phyloP scores from a whole-genome alignment of 2,113 vertebrate species.

The Mesoclemmys tuberculata region DNA sequence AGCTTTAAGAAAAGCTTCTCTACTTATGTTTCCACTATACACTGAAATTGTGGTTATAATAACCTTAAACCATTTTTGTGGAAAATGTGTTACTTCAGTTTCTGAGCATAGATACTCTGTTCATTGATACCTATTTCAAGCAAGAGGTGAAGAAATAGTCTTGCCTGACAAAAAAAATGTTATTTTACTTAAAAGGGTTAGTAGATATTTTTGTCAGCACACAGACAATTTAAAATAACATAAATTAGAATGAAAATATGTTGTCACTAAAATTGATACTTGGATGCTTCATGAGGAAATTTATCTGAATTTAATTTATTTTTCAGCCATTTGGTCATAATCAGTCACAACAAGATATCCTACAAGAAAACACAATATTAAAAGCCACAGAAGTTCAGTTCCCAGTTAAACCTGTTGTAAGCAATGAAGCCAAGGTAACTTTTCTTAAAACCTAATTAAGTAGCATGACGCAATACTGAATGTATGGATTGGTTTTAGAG shows the following conservation, averaged over 20 bases:
- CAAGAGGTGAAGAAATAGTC: neutral
- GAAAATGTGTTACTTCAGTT: neutral
- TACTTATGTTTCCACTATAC: neutral
- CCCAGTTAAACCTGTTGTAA: constrained; percentile 97
- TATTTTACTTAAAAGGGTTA: neutral
- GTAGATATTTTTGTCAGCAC: constrained; percentile 16
- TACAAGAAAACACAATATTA: constrained; percentile 99
- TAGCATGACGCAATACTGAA: neutral
- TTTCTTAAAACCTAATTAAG: neutral
- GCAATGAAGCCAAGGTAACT: constrained; percentile 98
- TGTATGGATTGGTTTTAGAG: neutral
- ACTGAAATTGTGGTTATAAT: neutral
- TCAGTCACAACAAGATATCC: constrained; percentile 98
- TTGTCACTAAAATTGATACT: constrained; percentile 28
- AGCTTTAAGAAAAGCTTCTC: neutral
- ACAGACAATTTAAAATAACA: neutral
- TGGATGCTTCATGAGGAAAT: constrained; percentile 48
- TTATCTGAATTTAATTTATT: constrained; percentile 49
- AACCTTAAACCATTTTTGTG: neutral
- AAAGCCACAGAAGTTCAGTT: constrained; percentile 99
- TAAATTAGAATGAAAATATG: neutral
- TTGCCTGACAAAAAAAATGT: neutral
- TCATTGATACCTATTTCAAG: neutral
- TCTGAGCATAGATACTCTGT: neutral
- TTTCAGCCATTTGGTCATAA: constrained; percentile 98